phyloP scores from a whole-genome alignment of 2,797 vertebrate species.

The Melanotaenia maccullochi region DNA sequence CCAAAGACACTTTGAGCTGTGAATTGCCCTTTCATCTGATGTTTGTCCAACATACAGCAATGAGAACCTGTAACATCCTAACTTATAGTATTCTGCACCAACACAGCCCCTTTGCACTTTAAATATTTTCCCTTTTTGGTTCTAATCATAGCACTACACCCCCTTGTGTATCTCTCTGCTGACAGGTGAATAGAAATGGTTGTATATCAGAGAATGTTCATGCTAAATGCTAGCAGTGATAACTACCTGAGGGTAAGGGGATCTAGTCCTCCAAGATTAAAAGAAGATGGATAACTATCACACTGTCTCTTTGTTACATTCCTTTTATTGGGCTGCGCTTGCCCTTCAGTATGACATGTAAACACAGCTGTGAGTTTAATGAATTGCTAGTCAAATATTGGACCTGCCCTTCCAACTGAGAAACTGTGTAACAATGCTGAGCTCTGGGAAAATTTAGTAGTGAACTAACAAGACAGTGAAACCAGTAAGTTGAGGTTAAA shows the following conservation, averaged over 20 bases:
- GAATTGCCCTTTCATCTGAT: neutral
- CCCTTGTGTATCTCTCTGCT: conserved; percentile 9
- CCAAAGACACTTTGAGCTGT: neutral
- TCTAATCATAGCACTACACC: neutral
- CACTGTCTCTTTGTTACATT: conserved; percentile 2
- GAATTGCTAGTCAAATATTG: conserved; percentile 41
- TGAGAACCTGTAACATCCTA: conserved; percentile 14
- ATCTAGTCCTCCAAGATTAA: neutral
- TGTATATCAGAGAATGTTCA: conserved; percentile 12
- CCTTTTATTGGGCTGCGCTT: conserved; percentile 19
- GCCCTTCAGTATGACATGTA: conserved; percentile 25
- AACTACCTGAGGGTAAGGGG: neutral
- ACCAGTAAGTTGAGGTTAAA: conserved; percentile 67
- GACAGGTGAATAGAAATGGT: conserved; percentile 21
- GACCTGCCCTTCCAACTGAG: conserved; percentile 33
- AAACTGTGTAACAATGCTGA: conserved; percentile 10
- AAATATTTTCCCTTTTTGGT: conserved; percentile 4
- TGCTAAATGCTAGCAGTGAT: conserved; percentile 3
- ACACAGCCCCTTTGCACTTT: neutral
- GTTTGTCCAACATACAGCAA: neutral
- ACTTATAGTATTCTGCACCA: conserved; percentile 6
- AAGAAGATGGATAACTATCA: neutral
- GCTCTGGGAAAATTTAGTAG: conserved; percentile 29
- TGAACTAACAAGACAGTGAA: conserved; percentile 48
- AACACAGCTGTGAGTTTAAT: conserved; percentile 43